phyloP scores from a whole-genome alignment of 2,888 invertebrate species.

The Thecophora atra region DNA sequence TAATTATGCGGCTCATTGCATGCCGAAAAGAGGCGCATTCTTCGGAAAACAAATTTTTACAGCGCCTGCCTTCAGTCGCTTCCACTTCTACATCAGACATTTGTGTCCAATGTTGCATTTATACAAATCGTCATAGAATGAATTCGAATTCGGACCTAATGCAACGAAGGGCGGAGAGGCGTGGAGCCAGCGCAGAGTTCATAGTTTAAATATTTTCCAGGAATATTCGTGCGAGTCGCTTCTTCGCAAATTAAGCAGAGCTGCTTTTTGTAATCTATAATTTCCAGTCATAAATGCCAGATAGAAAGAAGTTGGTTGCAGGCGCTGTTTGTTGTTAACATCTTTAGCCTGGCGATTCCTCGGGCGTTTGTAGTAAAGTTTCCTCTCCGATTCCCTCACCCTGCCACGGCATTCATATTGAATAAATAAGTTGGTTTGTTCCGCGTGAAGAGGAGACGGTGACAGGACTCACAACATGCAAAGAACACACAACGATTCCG shows the following conservation, averaged over 20 bases:
- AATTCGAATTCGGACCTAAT: too few species aligned
- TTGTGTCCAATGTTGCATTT: too few species aligned
- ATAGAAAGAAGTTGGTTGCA: not conserved
- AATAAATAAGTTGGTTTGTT: too few species aligned
- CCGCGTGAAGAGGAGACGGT: too few species aligned
- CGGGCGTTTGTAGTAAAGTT: not conserved
- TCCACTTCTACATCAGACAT: too few species aligned
- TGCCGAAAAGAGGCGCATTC: too few species aligned
- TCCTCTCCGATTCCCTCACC: not conserved
- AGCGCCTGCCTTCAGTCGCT: conserved; percentile 20
- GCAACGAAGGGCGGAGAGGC: too few species aligned
- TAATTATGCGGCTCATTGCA: conserved; percentile 45
- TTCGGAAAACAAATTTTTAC: too few species aligned
- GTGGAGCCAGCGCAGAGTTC: not conserved
- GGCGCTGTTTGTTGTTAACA: not conserved
- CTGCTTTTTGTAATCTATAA: not conserved
- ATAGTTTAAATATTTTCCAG: not conserved
- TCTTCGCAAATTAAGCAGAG: conserved; percentile 5
- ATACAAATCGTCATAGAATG: too few species aligned
- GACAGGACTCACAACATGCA: not conserved
- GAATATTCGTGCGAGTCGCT: conserved; percentile 18
- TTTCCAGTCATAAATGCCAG: conserved; percentile 10
- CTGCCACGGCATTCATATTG: too few species aligned
- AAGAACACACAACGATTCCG: conserved; percentile 2
- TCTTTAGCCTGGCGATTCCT: not conserved